Conservation (phyloP, 2,888 invertebrate genomes). For the Alviniconcha strummeri region DNA sequence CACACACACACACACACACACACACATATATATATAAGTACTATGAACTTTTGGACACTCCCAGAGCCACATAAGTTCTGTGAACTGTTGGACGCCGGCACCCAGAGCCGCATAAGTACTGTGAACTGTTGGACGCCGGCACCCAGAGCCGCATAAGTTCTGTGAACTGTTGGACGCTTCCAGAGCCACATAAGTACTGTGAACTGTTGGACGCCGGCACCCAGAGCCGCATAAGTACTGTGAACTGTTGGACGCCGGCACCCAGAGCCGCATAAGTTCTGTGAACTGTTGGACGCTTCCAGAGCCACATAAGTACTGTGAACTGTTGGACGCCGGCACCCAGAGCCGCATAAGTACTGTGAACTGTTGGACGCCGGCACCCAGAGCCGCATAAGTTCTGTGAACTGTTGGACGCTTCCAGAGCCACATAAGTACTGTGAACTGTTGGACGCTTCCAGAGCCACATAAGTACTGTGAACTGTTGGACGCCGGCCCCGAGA, state of each 20-base stretch:
- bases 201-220: neutral
- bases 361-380: neutral
- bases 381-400: too few relatives aligned
- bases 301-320: neutral
- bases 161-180: neutral
- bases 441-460: conserved; percentile 2
- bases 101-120: neutral
- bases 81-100: neutral
- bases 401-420: too few relatives aligned
- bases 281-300: neutral
- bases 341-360: neutral
- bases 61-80: neutral
- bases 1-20: neutral
- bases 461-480: neutral
- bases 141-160: neutral
- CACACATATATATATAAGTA: neutral
- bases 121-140: neutral
- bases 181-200: neutral
- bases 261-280: neutral
- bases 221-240: too few relatives aligned
- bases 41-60: neutral
- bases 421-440: neutral
- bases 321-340: neutral
- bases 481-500: neutral
- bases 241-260: too few relatives aligned